Conservation (phyloP, 1,140 invertebrate species). For the Cyclargus thomasi region DNA sequence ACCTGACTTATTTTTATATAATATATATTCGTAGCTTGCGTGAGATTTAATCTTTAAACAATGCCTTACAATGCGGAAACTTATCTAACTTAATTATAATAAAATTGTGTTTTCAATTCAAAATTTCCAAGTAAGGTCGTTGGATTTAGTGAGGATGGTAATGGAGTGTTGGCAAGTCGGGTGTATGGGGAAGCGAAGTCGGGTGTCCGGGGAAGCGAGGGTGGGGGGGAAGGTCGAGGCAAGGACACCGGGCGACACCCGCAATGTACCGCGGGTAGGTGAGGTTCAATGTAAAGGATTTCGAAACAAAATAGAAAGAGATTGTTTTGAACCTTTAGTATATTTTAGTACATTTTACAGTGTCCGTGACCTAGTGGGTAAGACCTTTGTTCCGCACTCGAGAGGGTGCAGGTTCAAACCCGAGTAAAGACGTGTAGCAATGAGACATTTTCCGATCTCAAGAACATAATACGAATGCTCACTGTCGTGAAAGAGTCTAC, state of each 20-base stretch:
- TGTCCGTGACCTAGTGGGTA: too few species aligned
- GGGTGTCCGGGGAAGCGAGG: constrained; percentile 26
- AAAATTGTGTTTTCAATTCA: not conserved
- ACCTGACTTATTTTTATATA: too few species aligned
- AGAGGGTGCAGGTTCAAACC: too few species aligned
- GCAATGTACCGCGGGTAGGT: not conserved
- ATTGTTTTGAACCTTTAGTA: not conserved
- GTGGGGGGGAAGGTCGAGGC: constrained; percentile 45
- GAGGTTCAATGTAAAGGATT: not conserved
- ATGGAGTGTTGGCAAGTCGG: constrained; percentile 11
- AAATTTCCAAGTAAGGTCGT: not conserved
- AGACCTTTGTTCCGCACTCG: too few species aligned
- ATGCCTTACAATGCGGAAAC: not conserved
- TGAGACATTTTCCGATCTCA: too few species aligned
- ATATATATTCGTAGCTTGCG: not conserved
- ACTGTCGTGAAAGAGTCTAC: too few species aligned
- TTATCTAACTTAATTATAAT: constrained; percentile 3
- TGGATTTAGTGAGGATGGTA: constrained; percentile 2
- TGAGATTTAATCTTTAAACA: not conserved
- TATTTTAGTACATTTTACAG: too few species aligned
- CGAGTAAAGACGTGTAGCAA: too few species aligned
- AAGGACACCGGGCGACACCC: constrained; percentile 48
- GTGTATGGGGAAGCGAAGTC: constrained; percentile 21
- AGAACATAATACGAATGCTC: too few species aligned
- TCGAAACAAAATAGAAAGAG: not conserved